A percentile compares a stretch with the other conserved stretches of the same genome.
phyloP scores from a whole-genome alignment of 2,888 invertebrate genomes.

The Lypha dubia region DNA sequence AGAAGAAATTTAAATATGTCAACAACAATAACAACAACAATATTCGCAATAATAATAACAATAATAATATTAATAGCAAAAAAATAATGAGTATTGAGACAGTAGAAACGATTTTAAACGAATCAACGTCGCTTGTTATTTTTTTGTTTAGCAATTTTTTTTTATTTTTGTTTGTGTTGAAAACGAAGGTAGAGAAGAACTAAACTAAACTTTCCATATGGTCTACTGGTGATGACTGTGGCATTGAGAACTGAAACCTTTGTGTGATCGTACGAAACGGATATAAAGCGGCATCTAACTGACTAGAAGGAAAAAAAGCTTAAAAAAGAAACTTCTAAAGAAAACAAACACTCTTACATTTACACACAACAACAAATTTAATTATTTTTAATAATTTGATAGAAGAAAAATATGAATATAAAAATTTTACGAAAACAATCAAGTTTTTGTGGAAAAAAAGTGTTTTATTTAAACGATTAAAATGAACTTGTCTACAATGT shows the following conservation, averaged over 20 bases:
- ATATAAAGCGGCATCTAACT: constrained; percentile 58
- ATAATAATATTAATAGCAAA: no score
- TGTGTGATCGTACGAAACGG: constrained; percentile 78
- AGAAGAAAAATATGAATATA: background rate
- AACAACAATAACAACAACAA: constrained; percentile 7
- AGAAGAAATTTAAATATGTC: background rate
- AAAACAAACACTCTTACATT: constrained; percentile 33
- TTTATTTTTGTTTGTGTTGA: constrained; percentile 44
- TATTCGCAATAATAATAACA: constrained; percentile 38
- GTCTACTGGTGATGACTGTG: constrained; percentile 76
- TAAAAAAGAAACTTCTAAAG: constrained; percentile 23
- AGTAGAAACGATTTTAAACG: constrained; percentile 69
- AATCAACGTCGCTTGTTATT: constrained; percentile 54
- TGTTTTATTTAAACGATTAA: constrained; percentile 14
- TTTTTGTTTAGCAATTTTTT: background rate
- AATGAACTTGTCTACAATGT: constrained; percentile 10
- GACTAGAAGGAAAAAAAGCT: constrained; percentile 17
- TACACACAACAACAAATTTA: background rate
- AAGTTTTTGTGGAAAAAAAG: constrained; percentile 42
- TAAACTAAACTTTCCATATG: constrained; percentile 78
- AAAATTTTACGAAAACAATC: constrained; percentile 35
- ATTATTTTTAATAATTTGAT: background rate
- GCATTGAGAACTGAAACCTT: constrained; percentile 81
- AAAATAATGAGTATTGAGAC: constrained; percentile 63
- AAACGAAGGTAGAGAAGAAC: constrained; percentile 75